phyloP scores from a whole-genome alignment of 2,113 vertebrate species.

The Stomatorhinus ivindoensis region DNA sequence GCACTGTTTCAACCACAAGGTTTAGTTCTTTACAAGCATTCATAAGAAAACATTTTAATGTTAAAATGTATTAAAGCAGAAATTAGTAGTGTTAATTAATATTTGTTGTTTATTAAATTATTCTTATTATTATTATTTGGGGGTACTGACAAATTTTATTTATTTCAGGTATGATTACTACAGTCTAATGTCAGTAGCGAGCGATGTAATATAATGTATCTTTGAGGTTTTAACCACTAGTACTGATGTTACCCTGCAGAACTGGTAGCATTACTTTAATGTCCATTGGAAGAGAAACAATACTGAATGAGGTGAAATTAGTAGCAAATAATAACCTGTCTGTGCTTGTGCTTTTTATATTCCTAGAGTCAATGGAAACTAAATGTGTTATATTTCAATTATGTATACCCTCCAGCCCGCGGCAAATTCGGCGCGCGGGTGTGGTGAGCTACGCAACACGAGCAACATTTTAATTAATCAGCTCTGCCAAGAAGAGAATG shows the following conservation, averaged over 20 bases:
- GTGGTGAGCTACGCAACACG: background rate
- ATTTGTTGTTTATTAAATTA: background rate
- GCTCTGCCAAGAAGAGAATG: background rate
- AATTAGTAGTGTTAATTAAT: background rate
- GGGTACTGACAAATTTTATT: background rate
- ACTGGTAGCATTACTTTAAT: background rate
- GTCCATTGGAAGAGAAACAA: background rate
- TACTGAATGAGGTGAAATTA: background rate
- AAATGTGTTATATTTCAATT: background rate
- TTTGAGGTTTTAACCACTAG: background rate
- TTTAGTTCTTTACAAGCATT: background rate
- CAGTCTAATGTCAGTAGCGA: background rate
- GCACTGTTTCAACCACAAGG: background rate
- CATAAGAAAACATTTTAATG: background rate
- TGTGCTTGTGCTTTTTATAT: background rate
- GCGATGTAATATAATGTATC: background rate
- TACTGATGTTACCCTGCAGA: background rate
- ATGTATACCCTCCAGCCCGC: background rate
- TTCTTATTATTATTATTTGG: background rate
- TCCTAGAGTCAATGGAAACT: background rate
- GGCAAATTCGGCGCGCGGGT: background rate
- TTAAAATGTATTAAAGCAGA: background rate
- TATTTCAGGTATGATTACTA: background rate
- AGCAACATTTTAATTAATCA: background rate
- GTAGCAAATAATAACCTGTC: background rate